Evolutionary conservation across 2,888 invertebrate species (phyloP).

Genomic region (Sturmia bella): DNA sequence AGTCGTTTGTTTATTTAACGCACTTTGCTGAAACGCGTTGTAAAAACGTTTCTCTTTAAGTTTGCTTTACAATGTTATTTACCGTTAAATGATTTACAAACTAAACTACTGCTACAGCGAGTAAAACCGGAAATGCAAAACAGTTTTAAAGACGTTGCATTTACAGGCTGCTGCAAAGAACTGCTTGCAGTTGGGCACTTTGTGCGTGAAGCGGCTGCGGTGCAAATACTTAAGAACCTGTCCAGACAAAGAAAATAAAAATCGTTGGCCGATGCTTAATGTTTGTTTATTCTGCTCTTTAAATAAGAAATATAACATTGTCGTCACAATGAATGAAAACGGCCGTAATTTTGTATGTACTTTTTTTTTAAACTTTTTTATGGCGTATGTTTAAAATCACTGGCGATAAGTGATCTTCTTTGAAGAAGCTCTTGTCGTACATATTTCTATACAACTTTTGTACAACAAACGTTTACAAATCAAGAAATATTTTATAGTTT

Average conservation of each 20-base stretch:
- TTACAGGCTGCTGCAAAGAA: conserved; percentile 15
- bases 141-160: conserved; percentile 10
- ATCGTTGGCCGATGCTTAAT: not conserved
- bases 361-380: no score
- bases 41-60: conserved; percentile 27
- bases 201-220: not conserved
- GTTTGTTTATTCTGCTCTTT: conserved; percentile 15
- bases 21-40: not conserved
- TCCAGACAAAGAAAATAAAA: conserved; percentile 33
- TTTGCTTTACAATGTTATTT: conserved; percentile 1
- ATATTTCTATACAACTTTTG: no score
- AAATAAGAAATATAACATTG: no score
- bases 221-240: not conserved
- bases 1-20: conserved; percentile 44
- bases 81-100: conserved; percentile 43
- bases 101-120: not conserved
- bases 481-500: no score
- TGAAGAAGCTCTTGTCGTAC: no score
- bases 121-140: conserved; percentile 52
- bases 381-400: no score
- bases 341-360: no score
- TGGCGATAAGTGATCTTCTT: no score
- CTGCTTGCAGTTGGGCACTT: not conserved
- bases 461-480: no score
- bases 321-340: not conserved